A percentile compares a stretch with the other conserved stretches of the same genome.
Evolutionary conservation across 2,797 vertebrate genomes (phyloP).

Genomic region (Artibeus lituratus): DNA sequence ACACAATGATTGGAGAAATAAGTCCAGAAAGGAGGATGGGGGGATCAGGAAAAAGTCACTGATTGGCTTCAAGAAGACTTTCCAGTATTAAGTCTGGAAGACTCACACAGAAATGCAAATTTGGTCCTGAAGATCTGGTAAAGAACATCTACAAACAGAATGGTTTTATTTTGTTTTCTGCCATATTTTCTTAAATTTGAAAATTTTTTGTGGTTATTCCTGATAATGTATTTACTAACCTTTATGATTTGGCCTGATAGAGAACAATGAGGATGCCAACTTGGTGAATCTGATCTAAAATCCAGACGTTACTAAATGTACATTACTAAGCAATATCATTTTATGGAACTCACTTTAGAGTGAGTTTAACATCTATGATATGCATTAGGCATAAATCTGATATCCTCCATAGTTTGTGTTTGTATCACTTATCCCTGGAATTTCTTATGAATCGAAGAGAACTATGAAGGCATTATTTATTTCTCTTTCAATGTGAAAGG

Average conservation of each 20-base stretch:
- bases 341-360: no score
- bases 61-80: neutral
- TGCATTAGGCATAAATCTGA: neutral
- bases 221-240: neutral
- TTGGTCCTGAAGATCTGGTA: neutral
- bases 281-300: neutral
- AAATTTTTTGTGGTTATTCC: neutral
- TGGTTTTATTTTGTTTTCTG: neutral
- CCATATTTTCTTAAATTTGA: neutral
- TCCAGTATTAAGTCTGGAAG: neutral
- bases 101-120: neutral
- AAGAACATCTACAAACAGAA: neutral
- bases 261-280: neutral
- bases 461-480: neutral
- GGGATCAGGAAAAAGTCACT: neutral
- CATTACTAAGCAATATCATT: neutral
- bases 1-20: neutral
- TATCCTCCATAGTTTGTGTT: neutral
- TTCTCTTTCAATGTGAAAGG: neutral
- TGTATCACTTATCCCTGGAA: neutral
- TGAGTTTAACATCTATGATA: no score
- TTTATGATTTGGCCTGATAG: neutral
- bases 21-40: neutral
- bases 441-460: neutral
- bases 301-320: neutral